Evolutionary conservation across 2,797 vertebrate species (phyloP).

Genomic region (Notolabrus celidotus): DNA sequence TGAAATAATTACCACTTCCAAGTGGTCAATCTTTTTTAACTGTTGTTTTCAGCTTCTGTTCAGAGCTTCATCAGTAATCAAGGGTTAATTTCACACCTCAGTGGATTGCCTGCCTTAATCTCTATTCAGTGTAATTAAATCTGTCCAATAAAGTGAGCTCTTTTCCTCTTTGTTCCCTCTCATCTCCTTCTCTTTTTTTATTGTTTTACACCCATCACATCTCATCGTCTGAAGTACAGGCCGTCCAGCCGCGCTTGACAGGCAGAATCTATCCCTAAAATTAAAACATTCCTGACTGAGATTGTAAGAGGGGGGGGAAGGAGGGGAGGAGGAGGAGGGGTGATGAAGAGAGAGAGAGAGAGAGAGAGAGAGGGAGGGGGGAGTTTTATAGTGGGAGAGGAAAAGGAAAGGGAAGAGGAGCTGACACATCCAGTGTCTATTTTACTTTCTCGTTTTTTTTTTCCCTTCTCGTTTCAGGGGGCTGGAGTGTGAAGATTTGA

Average conservation of each 20-base stretch:
- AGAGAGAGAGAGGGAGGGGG: conserved; percentile 22
- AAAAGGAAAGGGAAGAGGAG: conserved; percentile 85
- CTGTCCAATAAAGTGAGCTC: conserved; percentile 98
- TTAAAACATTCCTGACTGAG: conserved; percentile 99
- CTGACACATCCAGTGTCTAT: conserved; percentile 90
- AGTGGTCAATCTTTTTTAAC: conserved; percentile 78
- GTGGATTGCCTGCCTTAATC: conserved; percentile 97
- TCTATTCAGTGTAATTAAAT: conserved; percentile 99
- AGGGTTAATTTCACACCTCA: conserved; percentile 99
- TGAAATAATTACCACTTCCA: conserved; percentile 77
- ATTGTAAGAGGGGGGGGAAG: conserved; percentile 80
- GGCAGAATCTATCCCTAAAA: conserved; percentile 99
- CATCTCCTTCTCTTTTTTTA: conserved; percentile 76
- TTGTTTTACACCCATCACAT: conserved; percentile 98
- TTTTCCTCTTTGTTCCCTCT: conserved; percentile 96
- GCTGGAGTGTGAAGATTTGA: conserved; percentile 98
- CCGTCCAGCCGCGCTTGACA: conserved; percentile 93
- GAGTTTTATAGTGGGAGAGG: conserved; percentile 78
- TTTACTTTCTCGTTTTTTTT: conserved; percentile 74
- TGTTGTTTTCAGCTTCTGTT: conserved; percentile 78
- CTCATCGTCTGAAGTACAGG: conserved; percentile 93
- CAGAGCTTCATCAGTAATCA: conserved; percentile 92
- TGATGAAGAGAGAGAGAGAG: conserved; percentile 1
- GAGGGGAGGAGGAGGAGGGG: conserved; percentile 5
- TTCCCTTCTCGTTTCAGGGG: conserved; percentile 92